Evolutionary conservation across 2,113 vertebrate species (phyloP).

Genomic region (Hippocampus barbouri): DNA sequence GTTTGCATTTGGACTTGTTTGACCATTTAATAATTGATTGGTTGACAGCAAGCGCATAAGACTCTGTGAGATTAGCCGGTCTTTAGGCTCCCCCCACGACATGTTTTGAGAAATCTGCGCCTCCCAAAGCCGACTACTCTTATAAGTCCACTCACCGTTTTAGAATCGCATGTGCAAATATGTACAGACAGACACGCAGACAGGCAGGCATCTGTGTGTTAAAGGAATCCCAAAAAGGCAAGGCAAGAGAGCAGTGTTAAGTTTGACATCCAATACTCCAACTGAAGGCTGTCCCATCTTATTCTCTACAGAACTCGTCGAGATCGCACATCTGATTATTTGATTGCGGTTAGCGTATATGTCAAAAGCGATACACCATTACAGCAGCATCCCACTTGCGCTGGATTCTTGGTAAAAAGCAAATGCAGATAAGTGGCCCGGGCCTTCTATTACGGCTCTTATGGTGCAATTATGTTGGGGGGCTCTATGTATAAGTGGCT

Average conservation of each 20-base stretch:
- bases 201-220: no score
- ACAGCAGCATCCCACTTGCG: not conserved
- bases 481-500: not conserved
- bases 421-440: not conserved
- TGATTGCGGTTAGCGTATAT: no score
- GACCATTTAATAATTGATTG: not conserved
- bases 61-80: conserved; percentile 15
- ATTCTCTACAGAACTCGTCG: no score
- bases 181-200: no score
- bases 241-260: no score
- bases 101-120: conserved; percentile 15
- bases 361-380: not conserved
- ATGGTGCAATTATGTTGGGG: not conserved
- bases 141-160: not conserved
- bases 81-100: conserved; percentile 1
- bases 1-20: conserved; percentile 7
- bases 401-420: not conserved
- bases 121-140: not conserved
- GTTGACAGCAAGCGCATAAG: conserved; percentile 11
- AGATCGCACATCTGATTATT: no score
- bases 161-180: no score
- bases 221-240: no score
- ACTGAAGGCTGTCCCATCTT: no score
- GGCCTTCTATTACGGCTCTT: not conserved
- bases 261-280: no score